phyloP scores from a whole-genome alignment of 2,888 invertebrate species.

The Hermodice carunculata region DNA sequence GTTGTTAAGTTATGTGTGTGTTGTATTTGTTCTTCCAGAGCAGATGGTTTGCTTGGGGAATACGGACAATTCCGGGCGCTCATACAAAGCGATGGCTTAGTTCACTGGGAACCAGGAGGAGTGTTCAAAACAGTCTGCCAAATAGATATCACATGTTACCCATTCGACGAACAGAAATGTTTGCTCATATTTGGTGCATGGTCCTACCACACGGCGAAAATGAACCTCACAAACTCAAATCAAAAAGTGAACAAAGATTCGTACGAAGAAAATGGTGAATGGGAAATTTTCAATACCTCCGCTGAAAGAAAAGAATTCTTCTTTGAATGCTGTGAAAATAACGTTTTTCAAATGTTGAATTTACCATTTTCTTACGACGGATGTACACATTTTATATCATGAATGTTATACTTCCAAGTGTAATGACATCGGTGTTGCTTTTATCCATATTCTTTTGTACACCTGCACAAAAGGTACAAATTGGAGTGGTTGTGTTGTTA shows the following conservation, averaged over 20 bases:
- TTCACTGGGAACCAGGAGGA: conserved; percentile 50
- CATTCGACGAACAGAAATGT: conserved; percentile 46
- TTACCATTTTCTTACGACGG: conserved; percentile 37
- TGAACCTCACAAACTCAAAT: conserved; percentile 43
- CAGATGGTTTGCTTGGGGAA: conserved; percentile 45
- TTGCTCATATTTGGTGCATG: conserved; percentile 45
- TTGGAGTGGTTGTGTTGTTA: conserved; percentile 46
- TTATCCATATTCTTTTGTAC: conserved; percentile 48
- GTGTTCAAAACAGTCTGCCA: conserved; percentile 47
- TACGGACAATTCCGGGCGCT: conserved; percentile 49
- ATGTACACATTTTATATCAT: conserved; percentile 47
- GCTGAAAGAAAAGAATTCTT: conserved; percentile 32
- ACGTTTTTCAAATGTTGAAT: conserved; percentile 42
- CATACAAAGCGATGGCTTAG: conserved; percentile 31
- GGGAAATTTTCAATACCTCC: conserved; percentile 36
- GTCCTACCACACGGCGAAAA: conserved; percentile 46
- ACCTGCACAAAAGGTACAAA: conserved; percentile 48
- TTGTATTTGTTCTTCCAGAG: conserved; percentile 29
- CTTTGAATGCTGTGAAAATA: conserved; percentile 32
- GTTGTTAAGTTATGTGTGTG: not conserved
- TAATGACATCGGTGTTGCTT: conserved; percentile 47
- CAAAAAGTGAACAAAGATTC: conserved; percentile 40
- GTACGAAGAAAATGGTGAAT: conserved; percentile 46
- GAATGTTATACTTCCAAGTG: conserved; percentile 47
- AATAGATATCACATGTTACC: conserved; percentile 49